Evolutionary conservation across 2,888 invertebrate genomes (phyloP), one percentile per base, ranked within the genome.

Genomic region (Dynastes hyllus): DNA sequence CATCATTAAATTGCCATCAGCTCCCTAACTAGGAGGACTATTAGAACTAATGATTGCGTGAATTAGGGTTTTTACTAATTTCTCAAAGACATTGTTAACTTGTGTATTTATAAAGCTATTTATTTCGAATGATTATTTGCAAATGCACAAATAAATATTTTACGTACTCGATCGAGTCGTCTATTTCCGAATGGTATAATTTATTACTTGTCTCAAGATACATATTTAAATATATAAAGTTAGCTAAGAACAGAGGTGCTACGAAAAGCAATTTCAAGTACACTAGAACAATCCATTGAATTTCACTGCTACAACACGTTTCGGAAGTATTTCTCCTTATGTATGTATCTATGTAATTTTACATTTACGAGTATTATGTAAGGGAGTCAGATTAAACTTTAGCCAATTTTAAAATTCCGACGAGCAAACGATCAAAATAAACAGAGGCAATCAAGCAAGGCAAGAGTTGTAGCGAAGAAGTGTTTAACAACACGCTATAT

Each of bases 321-420:
- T 29, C 13, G 61, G 8, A 6, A 11, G 2, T 11, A 27, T 32
- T 32, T 63, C 63, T 2, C n/a, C 55, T 29, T 63, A 29, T 63
- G 55, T 22, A 32, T 29, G 45, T 45, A 32, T 37, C 0, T 61
- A 32, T 9, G 27, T 29, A 63, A 32, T 63, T 63, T 32, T 63
- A 63, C 32, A 11, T 13, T 63, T 63, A 63, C 29, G 13, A 29
- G 29, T 37, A 37, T 22, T 3, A 37, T 6, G 37, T 37, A 37
- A 63, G 32, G 32, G 11, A 63, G 51, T 13, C 6, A 1, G 13
- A 13, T 29, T 69, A 51, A 69, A 69, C 22, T 29, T 37, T 22
- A 51, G 27, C 69, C 69, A 69, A 69, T 69, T 51, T 51, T 51
- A 51, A 69, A 69, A 51, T 51, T 51, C 51, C 51, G 29, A 67